Evolutionary conservation across 2,113 vertebrate species (phyloP).

Genomic region (Amblyopsis rosae): DNA sequence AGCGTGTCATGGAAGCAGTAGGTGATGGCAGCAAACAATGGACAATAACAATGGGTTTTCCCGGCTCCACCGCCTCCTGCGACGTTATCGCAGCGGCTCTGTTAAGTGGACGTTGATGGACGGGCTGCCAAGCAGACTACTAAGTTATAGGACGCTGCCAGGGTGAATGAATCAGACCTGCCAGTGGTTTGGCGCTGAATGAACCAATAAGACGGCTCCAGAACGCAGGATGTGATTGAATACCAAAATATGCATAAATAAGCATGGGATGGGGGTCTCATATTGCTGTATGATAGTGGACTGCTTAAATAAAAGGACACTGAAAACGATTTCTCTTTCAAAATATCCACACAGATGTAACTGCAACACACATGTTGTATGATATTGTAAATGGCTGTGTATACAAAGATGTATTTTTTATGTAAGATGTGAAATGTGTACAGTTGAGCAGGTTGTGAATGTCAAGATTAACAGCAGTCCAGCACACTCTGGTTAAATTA

Average conservation of each 20-base stretch:
- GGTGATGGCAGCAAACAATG: slow-evolving; percentile 22
- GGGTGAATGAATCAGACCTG: slow-evolving; percentile 10
- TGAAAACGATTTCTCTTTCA: slow-evolving; percentile 26
- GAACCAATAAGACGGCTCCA: not conserved
- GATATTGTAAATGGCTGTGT: slow-evolving; percentile 78
- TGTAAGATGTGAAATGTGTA: slow-evolving; percentile 77
- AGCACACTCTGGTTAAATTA: slow-evolving; percentile 75
- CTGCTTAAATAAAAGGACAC: slow-evolving; percentile 36
- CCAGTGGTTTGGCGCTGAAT: slow-evolving; percentile 27
- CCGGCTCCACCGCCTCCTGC: slow-evolving; percentile 21
- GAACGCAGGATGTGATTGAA: not conserved
- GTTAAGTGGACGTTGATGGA: not conserved
- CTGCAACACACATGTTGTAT: slow-evolving; percentile 68
- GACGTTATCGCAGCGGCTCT: not conserved
- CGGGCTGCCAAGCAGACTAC: not conserved
- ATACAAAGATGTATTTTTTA: slow-evolving; percentile 81
- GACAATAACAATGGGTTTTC: slow-evolving; percentile 18
- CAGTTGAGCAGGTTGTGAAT: slow-evolving; percentile 69
- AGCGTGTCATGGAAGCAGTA: slow-evolving; percentile 37
- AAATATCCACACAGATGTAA: slow-evolving; percentile 40
- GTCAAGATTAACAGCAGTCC: slow-evolving; percentile 56
- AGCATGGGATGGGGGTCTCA: not conserved
- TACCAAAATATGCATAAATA: slow-evolving; percentile 14
- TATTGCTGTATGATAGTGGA: slow-evolving; percentile 24
- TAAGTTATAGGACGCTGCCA: slow-evolving; percentile 26